Evolutionary conservation across 1,140 invertebrate species (phyloP).

Genomic region (Phymorhynchus buccinoides): DNA sequence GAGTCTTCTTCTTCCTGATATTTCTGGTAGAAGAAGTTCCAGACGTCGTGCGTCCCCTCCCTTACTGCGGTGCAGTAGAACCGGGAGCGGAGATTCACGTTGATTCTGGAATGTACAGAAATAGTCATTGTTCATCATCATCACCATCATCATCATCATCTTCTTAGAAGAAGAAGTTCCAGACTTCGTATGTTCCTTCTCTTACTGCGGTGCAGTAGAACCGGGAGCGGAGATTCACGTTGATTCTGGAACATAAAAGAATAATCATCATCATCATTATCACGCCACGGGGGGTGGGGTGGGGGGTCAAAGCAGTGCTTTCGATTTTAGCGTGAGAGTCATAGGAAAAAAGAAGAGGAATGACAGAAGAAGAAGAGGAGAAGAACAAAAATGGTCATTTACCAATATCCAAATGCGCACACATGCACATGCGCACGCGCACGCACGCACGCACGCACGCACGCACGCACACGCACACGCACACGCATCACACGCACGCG

Average conservation of each 20-base stretch:
- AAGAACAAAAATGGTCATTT: no score
- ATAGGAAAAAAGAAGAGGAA: no score
- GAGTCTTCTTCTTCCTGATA: constrained; percentile 79
- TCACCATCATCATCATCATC: no score
- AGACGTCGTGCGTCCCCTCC: constrained; percentile 82
- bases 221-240: constrained; percentile 82
- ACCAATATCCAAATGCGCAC: neutral
- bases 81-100: constrained; percentile 82
- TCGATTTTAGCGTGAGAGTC: no score
- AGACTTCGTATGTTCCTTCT: constrained; percentile 74
- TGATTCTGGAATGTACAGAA: constrained; percentile 77
- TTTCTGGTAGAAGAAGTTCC: constrained; percentile 83
- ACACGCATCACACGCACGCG: no score
- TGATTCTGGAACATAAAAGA: constrained; percentile 77
- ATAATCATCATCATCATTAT: no score
- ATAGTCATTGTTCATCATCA: no score
- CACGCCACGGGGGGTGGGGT: no score
- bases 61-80: constrained; percentile 83
- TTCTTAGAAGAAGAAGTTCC: no score
- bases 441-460: neutral
- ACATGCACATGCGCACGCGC: neutral
- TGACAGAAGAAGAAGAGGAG: no score
- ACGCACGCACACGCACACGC: neutral
- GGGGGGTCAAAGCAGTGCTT: no score
- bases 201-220: constrained; percentile 83